phyloP scores from a whole-genome alignment of 2,797 vertebrate species.

The Cetoscarus ocellatus region DNA sequence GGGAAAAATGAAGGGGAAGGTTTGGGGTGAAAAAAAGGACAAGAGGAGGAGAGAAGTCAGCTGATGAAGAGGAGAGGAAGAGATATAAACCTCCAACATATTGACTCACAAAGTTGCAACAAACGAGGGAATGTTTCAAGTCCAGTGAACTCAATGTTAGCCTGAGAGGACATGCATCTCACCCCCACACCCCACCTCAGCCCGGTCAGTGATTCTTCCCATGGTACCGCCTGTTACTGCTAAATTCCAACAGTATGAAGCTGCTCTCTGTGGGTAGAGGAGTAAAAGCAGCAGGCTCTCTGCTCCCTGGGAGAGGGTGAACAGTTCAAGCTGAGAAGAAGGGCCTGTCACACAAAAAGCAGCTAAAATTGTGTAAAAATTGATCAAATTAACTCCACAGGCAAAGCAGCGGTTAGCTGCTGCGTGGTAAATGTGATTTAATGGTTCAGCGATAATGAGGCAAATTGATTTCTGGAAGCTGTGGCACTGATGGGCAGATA shows the following conservation, averaged over 20 bases:
- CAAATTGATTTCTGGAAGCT: slow-evolving; percentile 52
- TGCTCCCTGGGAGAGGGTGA: slow-evolving; percentile 20
- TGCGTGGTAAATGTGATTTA: slow-evolving; percentile 59
- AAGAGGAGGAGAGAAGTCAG: not conserved
- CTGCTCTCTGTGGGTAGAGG: slow-evolving; percentile 51
- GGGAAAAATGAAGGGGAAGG: not conserved
- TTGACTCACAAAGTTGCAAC: slow-evolving; percentile 19
- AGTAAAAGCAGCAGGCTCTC: slow-evolving; percentile 58
- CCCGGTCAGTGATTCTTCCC: slow-evolving; percentile 53
- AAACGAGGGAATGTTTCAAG: slow-evolving; percentile 55
- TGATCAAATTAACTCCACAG: slow-evolving; percentile 34
- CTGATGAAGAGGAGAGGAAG: slow-evolving; percentile 11
- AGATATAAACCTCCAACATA: slow-evolving; percentile 13
- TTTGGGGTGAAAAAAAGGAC: not conserved
- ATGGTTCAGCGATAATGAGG: slow-evolving; percentile 41
- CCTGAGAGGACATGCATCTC: slow-evolving; percentile 51
- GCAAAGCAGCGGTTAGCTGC: slow-evolving; percentile 21
- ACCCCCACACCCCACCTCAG: not conserved
- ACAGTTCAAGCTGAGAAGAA: slow-evolving; percentile 25
- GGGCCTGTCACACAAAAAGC: slow-evolving; percentile 32
- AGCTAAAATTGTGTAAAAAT: slow-evolving; percentile 25
- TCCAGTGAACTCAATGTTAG: slow-evolving; percentile 52
- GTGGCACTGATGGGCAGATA: slow-evolving; percentile 37
- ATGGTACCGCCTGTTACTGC: slow-evolving; percentile 83
- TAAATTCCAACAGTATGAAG: slow-evolving; percentile 79